phyloP scores from a whole-genome alignment of 2,113 vertebrate genomes.

The Psilopsiagon aurifrons region DNA sequence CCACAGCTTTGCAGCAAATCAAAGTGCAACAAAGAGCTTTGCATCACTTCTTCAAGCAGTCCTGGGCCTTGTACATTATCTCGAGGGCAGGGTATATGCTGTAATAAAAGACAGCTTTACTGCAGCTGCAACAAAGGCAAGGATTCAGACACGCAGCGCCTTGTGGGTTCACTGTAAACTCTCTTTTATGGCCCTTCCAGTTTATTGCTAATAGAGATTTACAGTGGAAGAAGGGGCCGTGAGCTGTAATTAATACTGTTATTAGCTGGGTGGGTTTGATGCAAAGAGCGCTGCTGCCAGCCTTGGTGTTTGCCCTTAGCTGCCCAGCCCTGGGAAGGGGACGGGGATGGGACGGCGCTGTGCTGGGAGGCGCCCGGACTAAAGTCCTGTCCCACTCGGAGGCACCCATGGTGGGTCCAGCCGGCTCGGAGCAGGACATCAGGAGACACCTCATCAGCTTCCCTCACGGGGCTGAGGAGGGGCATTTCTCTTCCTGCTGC shows the following conservation, averaged over 20 bases:
- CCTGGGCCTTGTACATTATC: conserved; percentile 48
- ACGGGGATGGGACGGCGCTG: neutral
- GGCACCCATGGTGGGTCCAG: fast-evolving
- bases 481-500: neutral
- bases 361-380: neutral
- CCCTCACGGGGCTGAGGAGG: neutral
- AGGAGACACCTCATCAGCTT: neutral
- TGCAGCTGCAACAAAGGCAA: conserved; percentile 27
- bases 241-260: conserved; percentile 17
- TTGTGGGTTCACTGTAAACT: conserved; percentile 5
- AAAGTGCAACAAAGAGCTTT: conserved; percentile 3
- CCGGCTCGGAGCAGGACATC: fast-evolving
- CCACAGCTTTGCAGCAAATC: neutral
- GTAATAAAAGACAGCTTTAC: conserved; percentile 54
- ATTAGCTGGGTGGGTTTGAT: neutral
- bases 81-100: conserved; percentile 50
- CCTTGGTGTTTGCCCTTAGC: neutral
- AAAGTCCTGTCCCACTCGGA: neutral
- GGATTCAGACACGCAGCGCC: neutral
- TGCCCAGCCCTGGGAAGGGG: neutral
- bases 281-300: neutral
- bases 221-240: conserved; percentile 20
- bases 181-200: conserved; percentile 30
- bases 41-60: conserved; percentile 34
- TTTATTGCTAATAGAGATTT: conserved; percentile 57